These are phyloP conservation scores for Nemurella pictetii DNA, from an alignment of 2,888 invertebrate species.

Conservation along the genomic window DNA sequence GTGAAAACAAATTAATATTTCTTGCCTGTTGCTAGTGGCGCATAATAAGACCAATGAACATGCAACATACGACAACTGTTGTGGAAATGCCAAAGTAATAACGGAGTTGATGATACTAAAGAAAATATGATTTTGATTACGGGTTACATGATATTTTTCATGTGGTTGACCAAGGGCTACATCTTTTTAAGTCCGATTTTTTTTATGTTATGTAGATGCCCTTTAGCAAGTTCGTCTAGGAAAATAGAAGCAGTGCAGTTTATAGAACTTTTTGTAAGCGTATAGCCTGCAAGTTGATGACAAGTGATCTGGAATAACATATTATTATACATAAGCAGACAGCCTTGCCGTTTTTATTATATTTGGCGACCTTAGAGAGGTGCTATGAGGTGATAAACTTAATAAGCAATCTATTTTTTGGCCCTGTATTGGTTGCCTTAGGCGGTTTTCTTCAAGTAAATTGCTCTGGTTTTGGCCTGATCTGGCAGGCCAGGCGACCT, in stretches of 20 bases:
- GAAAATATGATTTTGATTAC: too few relatives aligned
- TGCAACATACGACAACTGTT: too few relatives aligned
- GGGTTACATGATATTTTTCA: too few relatives aligned
- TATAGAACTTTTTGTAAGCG: neutral
- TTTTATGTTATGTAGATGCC: too few relatives aligned
- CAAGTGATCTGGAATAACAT: neutral
- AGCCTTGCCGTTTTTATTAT: constrained; percentile 6
- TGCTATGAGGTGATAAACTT: neutral
- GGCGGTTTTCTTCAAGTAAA: neutral
- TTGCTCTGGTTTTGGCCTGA: neutral
- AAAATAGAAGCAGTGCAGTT: neutral
- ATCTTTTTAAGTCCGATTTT: too few relatives aligned
- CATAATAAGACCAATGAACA: too few relatives aligned
- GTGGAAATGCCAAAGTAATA: too few relatives aligned
- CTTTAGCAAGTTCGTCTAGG: neutral
- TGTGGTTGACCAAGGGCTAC: too few relatives aligned
- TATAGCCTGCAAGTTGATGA: neutral
- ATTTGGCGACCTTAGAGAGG: neutral
- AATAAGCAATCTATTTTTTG: constrained; percentile 8
- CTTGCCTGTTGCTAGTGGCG: too few relatives aligned
- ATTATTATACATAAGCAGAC: neutral
- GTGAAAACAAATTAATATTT: too few relatives aligned
- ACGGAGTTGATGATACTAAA: too few relatives aligned
- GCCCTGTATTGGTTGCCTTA: neutral
- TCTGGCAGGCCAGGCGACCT: constrained; percentile 4